These are phyloP conservation scores for Tricholauxania praeusta DNA, from an alignment of 2,888 invertebrate genomes.

Conservation along the genomic window DNA sequence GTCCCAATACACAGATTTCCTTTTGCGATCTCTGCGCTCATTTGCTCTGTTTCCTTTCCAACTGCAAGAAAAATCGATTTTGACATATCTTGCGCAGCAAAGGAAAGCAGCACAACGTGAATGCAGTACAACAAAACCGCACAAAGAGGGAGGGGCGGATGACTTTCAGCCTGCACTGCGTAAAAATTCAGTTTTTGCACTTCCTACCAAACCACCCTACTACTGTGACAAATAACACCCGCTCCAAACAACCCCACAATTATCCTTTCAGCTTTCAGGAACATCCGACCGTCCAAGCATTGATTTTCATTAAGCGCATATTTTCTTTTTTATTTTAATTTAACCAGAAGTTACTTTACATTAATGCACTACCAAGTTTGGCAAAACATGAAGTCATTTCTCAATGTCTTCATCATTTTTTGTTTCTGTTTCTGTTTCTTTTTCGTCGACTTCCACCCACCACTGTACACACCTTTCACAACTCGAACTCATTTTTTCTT, in stretches of 20 bases:
- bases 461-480: conserved; percentile 64
- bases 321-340: conserved; percentile 35
- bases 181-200: conserved; percentile 49
- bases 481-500: conserved; percentile 62
- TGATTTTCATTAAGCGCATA: conserved; percentile 27
- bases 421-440: conserved; percentile 52
- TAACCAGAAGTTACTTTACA: conserved; percentile 33
- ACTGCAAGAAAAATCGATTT: conserved; percentile 60
- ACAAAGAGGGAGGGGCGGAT: conserved; percentile 33
- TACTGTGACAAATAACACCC: conserved; percentile 20
- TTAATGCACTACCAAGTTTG: conserved; percentile 44
- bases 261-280: not conserved
- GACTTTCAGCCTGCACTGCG: conserved; percentile 44
- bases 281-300: conserved; percentile 17
- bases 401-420: conserved; percentile 38
- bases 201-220: conserved; percentile 30
- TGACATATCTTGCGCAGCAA: conserved; percentile 44
- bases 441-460: conserved; percentile 50
- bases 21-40: conserved; percentile 38
- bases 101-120: conserved; percentile 29
- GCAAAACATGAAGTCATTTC: conserved; percentile 39
- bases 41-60: conserved; percentile 42
- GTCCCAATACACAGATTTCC: not conserved
- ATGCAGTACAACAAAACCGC: conserved; percentile 42
- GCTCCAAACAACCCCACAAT: conserved; percentile 9